Base-by-base conservation (phyloP, 2,113 vertebrate genomes). In the Euleptes europaea region DNA sequence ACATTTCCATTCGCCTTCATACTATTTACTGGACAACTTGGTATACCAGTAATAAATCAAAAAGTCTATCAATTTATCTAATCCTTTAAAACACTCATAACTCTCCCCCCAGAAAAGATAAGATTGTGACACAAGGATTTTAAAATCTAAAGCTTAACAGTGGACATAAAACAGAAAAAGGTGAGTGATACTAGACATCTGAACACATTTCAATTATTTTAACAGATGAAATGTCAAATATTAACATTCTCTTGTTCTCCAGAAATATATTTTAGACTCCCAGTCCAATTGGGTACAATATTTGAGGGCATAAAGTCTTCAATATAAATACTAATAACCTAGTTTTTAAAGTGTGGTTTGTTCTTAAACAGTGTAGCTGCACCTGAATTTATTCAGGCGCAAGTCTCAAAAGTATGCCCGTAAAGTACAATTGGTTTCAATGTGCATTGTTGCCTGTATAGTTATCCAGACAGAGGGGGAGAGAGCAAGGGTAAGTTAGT, bases 401-500 rank as follows among this genome's bases (percentile, higher is more conserved):
- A 42, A 44, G 23, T 77, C 23, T 23, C 73, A 78, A 35, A 78
- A 23, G n/a, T 26, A 17, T 44, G 49, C 10, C 28, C 47, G 72
- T 73, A 57, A 31, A 75, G 1, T 31, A 65, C 78, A 31, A 81
- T 0, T 38, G 65, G 8, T 86, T 35, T 91, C 78, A 76, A 13
- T 51, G 12, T 21, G 31, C 66, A 23, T 47, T 83, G 33, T 40
- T 31, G 35, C n/a, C 54, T 69, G 60, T 73, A 60, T 73, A 72
- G 49, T 57, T 31, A 35, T 74, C 9, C 49, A 21, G 42, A 86
- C 76, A 69, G 26, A 88, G 74, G 72, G 65, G 82, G 85, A 84
- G 85, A 79, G 35, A 85, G 47, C 66, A n/a, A 85, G 51, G 33
- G 66, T 44, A 80, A 85, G 77, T 85, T 85, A 71, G 14, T 67